Conservation (phyloP, 2,888 invertebrate species). For the Tenthredo livida region DNA sequence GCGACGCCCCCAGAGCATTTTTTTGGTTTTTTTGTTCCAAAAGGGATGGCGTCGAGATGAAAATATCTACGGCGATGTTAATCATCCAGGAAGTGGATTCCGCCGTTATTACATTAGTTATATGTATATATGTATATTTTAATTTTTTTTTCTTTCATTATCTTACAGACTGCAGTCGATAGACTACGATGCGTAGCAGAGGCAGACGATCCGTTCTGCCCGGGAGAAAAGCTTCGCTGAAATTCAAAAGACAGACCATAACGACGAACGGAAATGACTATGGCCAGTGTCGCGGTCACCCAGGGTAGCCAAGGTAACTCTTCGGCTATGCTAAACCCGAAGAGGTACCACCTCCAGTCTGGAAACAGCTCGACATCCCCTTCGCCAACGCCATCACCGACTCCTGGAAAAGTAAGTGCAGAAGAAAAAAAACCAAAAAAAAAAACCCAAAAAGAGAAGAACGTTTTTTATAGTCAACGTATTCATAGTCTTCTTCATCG, state of each 20-base stretch:
- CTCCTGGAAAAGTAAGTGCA: conserved; percentile 69
- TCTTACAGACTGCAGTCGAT: conserved; percentile 1
- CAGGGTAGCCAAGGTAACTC: conserved; percentile 75
- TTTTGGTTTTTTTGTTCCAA: not conserved
- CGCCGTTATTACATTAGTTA: too few relatives aligned
- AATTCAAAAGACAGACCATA: not conserved
- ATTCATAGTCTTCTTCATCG: too few relatives aligned
- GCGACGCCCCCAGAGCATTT: not conserved
- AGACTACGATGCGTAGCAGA: conserved; percentile 37
- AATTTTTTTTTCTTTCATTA: not conserved
- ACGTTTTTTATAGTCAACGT: too few relatives aligned
- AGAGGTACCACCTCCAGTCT: conserved; percentile 74
- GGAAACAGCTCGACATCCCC: conserved; percentile 67
- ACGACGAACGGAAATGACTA: conserved; percentile 73
- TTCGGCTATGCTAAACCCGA: conserved; percentile 73
- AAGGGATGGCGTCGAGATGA: not conserved
- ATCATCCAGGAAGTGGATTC: not conserved
- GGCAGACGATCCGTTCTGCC: not conserved
- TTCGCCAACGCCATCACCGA: conserved; percentile 68
- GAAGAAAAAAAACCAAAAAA: too few relatives aligned
- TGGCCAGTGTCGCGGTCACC: conserved; percentile 77
- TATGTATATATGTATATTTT: too few relatives aligned
- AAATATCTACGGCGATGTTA: not conserved
- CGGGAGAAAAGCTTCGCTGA: not conserved
- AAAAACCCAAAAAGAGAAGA: too few relatives aligned